Percentiles rank a stretch among this genome's conserved stretches.
Conservation (phyloP, 2,888 invertebrate genomes). For the Buathra laborator region DNA sequence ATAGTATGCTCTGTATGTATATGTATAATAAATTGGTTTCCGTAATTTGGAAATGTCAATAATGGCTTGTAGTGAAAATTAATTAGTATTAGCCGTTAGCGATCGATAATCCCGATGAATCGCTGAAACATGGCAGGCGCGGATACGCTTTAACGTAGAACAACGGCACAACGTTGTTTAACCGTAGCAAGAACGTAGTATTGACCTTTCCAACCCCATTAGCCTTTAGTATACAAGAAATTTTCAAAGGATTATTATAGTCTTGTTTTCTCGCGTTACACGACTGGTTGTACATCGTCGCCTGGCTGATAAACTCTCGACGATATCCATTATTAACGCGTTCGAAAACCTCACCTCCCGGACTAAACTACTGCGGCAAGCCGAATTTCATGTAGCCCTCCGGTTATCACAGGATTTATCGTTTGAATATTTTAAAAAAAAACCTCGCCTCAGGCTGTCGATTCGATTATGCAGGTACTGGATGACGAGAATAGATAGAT, state of each 20-base stretch:
- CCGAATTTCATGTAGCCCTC: constrained; percentile 1
- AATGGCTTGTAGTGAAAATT: constrained; percentile 11
- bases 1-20: neutral
- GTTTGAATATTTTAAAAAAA: neutral
- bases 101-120: constrained; percentile 1
- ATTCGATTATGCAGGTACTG: neutral
- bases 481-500: constrained; percentile 9
- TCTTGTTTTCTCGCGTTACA: neutral
- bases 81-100: neutral
- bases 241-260: constrained; percentile 2
- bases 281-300: neutral
- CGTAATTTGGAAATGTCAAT: constrained; percentile 5
- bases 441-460: neutral
- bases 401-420: neutral
- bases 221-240: neutral
- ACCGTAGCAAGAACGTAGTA: neutral
- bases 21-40: neutral
- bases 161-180: constrained; percentile 14
- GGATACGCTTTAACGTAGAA: neutral
- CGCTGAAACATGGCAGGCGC: constrained; percentile 1
- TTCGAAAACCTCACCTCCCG: neutral
- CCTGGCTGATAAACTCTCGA: neutral
- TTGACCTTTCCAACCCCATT: neutral
- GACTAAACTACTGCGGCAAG: neutral
- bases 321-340: neutral